Evolutionary conservation across 1,140 invertebrate genomes (phyloP), one percentile per base, ranked within the genome.

Genomic region (Cydia fagiglandana): DNA sequence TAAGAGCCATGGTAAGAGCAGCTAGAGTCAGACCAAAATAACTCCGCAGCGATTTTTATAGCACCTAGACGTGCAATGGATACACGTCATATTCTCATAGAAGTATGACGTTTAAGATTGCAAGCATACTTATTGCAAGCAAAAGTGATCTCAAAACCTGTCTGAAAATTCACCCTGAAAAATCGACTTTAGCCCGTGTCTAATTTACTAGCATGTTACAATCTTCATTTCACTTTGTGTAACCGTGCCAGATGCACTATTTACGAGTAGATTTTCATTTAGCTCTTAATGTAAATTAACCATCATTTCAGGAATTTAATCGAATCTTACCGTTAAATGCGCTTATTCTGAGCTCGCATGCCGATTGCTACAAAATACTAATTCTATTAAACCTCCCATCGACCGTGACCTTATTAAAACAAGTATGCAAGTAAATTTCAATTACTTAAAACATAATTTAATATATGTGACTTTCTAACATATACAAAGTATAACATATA

Each of bases 221-320:
- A 24, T 61, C 17, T 70, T 41, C 34, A 17, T 10, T 70, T 41
- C 66, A 17, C 66, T 38, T 15, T 38, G n/a, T 70, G 41, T 45
- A 73, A 45, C 4, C 24, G 47, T 53, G 45, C 17, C 28, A 74
- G 73, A 74, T 53, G 34, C 34, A 38, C 30, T 3, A 30, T 30
- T 24, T 24, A 3, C 1, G 1, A 28, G 1, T 38, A 41, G 66
- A n/a, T 28, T 6, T n/a, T 10, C 28, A 38, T 38, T 17, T 12
- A 17, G 34, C 17, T 7, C 66, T 17, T 1, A 70, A 41, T 70
- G 34, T 17, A 70, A 70, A 28, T 17, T 70, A 10, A n/a, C 30
- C 66, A 38, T 70, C 30, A 70, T 70, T 70, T 70, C n/a, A 45
- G 66, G 66, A 70, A 70, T 70, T 74, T 30, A 13, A 28, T 74